Evolutionary conservation across 2,888 invertebrate species (phyloP).

Genomic region (Drosophila rubida): DNA sequence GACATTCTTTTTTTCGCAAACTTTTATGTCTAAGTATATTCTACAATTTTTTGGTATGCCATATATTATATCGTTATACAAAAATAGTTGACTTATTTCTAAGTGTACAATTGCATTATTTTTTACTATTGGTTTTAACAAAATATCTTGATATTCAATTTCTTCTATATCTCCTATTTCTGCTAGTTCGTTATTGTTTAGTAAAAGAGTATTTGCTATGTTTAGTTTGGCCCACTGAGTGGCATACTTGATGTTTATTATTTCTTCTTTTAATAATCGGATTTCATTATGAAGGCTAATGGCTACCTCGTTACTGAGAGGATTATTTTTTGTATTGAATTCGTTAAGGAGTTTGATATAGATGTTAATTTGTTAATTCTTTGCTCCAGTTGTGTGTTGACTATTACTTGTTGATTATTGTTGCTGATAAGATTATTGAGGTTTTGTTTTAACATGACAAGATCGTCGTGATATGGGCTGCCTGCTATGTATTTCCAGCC

Average conservation of each 20-base stretch:
- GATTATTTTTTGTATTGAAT: background rate
- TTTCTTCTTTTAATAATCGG: conserved; percentile 5
- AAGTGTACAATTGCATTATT: background rate
- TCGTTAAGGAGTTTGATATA: background rate
- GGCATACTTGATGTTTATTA: background rate
- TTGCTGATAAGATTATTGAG: background rate
- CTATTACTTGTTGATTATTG: background rate
- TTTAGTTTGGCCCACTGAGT: background rate
- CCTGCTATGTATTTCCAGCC: background rate
- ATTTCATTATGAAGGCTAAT: conserved; percentile 1
- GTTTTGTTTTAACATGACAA: background rate
- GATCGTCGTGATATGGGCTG: background rate
- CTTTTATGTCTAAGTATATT: background rate
- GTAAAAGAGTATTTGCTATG: background rate
- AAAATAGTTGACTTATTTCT: background rate
- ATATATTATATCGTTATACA: background rate
- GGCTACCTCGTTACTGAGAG: conserved; percentile 1
- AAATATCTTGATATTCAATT: background rate
- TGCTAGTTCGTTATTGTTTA: background rate
- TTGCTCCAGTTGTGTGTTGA: background rate
- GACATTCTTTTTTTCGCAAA: conserved; percentile 4
- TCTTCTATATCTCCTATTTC: background rate
- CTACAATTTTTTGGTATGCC: conserved; percentile 2
- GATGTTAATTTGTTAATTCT: background rate
- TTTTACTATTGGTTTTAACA: background rate